Evolutionary conservation across 2,797 vertebrate genomes (phyloP).

Genomic region (Miopithecus talapoin): DNA sequence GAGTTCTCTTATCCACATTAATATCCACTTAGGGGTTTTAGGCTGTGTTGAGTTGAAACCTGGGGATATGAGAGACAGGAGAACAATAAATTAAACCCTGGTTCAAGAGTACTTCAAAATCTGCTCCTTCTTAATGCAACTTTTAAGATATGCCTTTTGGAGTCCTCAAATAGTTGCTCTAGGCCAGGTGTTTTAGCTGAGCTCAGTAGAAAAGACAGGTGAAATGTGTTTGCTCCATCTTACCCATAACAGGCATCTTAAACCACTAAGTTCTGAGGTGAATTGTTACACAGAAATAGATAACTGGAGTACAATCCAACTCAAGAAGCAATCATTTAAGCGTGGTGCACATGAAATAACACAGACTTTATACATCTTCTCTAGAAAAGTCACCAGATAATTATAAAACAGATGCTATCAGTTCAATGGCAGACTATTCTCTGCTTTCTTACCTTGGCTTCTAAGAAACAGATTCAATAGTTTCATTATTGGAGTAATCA

Average conservation of each 20-base stretch:
- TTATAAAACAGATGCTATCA: background rate
- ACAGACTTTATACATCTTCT: background rate
- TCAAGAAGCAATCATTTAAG: background rate
- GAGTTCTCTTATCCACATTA: background rate
- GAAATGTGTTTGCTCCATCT: background rate
- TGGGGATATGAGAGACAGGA: background rate
- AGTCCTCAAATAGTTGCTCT: background rate
- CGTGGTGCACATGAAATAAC: background rate
- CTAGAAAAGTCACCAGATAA: conserved; percentile 16
- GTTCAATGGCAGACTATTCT: background rate
- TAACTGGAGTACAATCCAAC: background rate
- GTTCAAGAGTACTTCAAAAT: background rate
- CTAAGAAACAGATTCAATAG: background rate
- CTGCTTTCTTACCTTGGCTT: background rate
- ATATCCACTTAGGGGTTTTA: background rate
- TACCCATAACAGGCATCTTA: background rate
- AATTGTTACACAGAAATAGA: background rate
- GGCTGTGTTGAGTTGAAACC: background rate
- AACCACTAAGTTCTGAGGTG: background rate
- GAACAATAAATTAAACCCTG: background rate
- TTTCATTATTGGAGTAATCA: background rate
- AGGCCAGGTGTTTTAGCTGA: background rate
- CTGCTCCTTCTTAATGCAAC: background rate
- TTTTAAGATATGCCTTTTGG: background rate
- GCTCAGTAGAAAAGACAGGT: background rate